phyloP scores from a whole-genome alignment of 1,140 invertebrate species.

The Procambarus clarkii region DNA sequence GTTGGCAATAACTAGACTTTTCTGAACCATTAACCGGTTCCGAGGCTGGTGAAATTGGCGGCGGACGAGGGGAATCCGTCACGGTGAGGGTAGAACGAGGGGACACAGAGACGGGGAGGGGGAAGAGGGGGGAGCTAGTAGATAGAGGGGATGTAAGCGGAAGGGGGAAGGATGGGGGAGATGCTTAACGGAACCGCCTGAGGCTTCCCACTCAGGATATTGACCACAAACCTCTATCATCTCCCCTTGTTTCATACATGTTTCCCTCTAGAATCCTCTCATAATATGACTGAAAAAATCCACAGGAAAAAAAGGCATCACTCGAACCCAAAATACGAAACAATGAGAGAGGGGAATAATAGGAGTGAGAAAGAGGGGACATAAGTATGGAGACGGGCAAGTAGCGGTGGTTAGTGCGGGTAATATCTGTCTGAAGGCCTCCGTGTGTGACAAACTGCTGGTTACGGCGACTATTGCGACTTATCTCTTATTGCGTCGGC shows the following conservation, averaged over 20 bases:
- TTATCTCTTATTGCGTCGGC: conserved; percentile 37
- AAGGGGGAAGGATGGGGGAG: neutral
- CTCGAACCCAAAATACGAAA: too few species aligned
- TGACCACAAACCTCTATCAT: neutral
- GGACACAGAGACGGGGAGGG: neutral
- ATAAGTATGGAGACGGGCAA: too few species aligned
- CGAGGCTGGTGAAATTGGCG: conserved; percentile 29
- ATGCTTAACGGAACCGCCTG: neutral
- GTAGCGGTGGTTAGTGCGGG: too few species aligned
- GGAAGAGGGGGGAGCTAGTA: neutral
- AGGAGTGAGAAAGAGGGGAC: too few species aligned
- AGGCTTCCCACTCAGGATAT: conserved; percentile 21
- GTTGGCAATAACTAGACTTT: conserved; percentile 35
- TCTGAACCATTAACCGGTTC: conserved; percentile 38
- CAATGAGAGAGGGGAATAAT: too few species aligned
- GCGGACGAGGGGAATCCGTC: conserved; percentile 38
- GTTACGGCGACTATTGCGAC: conserved; percentile 12
- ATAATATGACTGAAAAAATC: too few species aligned
- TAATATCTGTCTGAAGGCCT: neutral
- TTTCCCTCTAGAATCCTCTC: neutral
- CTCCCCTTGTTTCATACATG: neutral
- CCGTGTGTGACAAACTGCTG: neutral
- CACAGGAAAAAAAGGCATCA: too few species aligned
- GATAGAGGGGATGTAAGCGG: neutral
- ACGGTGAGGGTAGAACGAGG: conserved; percentile 26